Evolutionary conservation across 2,888 invertebrate genomes (phyloP), one percentile per base, ranked within the genome.

Genomic region (Acanthopleura granulata): DNA sequence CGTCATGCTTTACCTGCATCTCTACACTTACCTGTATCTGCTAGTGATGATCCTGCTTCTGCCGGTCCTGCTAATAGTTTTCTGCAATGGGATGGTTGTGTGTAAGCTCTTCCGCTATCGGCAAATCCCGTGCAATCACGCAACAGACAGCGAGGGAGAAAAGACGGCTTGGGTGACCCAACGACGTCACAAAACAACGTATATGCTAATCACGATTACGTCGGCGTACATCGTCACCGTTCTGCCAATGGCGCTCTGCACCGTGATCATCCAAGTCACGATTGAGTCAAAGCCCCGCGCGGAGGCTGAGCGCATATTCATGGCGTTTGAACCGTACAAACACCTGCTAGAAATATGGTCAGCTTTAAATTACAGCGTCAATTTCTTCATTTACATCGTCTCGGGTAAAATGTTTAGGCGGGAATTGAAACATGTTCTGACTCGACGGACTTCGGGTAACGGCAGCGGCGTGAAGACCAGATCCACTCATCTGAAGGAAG

Each of bases 361-460:
- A 1, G 79, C 80, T 50, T 40, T 82, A 16, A 82, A 80, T 74
- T 82, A 79, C 76, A 75, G 75, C 9, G 50, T 73, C 22, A 82
- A 82, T 72, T 82, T 82, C 75, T 82, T 79, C 75, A 79, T 82
- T 40, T 82, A 82, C 76, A 78, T 81, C 29, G 66, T 81, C 62
- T 80, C 79, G 16, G 81, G 80, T 0, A 72, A 75, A 9, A 79
- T 76, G 73, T 81, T 82, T 72, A 74, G 82, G 22, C 77, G 74
- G 30, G 79, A 77, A n/a, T 62, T 82, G 61, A 66, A 27, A 66
- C 66, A 25, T 66, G 29, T 66, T 22, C 29, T 66, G 25, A 27
- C 27, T 6, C 3, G 66, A 3, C 25, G 29, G 6, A 27, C 22
- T 1, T 66, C 66, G 3, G 29, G 16, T 25, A 66, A 27, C 29